Evolutionary conservation across 2,888 invertebrate species (phyloP), one percentile per base, ranked within the genome.

Genomic region (Hyalella azteca): DNA sequence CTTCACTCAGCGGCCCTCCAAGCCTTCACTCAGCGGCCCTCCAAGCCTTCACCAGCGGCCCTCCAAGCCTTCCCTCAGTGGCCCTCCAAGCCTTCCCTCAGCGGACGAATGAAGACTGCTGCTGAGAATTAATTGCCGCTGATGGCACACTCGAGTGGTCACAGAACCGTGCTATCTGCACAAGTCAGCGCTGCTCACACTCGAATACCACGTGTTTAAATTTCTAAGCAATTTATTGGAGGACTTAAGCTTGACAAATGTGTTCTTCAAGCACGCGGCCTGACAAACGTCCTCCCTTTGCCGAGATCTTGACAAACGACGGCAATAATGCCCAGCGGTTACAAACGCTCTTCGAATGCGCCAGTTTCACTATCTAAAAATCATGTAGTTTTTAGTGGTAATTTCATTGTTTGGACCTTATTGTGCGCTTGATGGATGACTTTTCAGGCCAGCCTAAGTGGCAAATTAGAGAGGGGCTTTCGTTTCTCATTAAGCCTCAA

Each of bases 241-340:
- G 66, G 36, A 66, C 66, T 66, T 39, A 66, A 66, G 66, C 66
- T 66, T 66, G 66, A 66, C 29, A 36, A 36, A 66, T 66, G 66
- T 36, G 66, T 66, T 66, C 66, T 36, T 66, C 66, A 66, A 66
- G 66, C 66, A 66, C 66, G 66, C 39, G 32, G 66, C 36, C 66
- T 66, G 66, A 66, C 66, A 66, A 66, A 66, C 66, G 66, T 66
- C 66, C 36, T 66, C 29, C 66, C 36, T 66, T 29, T 36, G 66
- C 66, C 66, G 29, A 66, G 66, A 66, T 66, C 66, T 66, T 66
- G 66, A 66, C 66, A 66, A 36, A 66, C 66, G 66, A 66, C 66
- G 36, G 66, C 66, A 66, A 66, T 66, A 66, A 29, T 66, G 66
- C 66, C 36, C 66, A 19, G 36, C 66, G 32, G 5, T 32, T 36